Conservation (phyloP, 2,113 vertebrate genomes). For the Corythornis cristatus region DNA sequence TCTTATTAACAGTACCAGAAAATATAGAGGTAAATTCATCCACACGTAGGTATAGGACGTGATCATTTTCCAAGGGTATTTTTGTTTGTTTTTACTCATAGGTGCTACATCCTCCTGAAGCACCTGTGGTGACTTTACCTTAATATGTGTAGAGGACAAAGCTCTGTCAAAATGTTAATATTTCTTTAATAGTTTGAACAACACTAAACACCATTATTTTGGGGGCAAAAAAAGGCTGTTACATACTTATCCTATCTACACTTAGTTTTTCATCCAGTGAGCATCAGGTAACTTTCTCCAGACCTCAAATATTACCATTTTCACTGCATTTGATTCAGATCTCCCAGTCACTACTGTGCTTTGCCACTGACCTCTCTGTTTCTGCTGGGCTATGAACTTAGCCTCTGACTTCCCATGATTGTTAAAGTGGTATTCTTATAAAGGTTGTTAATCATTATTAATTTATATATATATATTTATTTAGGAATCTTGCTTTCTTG, state of each 20-base stretch:
- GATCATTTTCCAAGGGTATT: background rate
- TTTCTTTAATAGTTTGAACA: background rate
- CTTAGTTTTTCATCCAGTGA: background rate
- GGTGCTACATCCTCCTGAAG: background rate
- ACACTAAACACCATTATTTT: background rate
- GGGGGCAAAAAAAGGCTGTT: background rate
- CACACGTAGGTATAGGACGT: background rate
- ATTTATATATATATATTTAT: background rate
- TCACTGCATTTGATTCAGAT: background rate
- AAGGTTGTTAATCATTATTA: background rate
- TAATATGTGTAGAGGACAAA: background rate
- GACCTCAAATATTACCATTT: background rate
- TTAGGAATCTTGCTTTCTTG: background rate
- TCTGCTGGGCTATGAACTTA: background rate
- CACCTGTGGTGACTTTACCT: background rate
- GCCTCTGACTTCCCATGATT: background rate
- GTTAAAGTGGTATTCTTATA: background rate
- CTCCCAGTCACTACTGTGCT: background rate
- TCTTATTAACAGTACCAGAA: slow-evolving; percentile 87
- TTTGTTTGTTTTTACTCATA: background rate
- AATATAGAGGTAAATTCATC: slow-evolving; percentile 85
- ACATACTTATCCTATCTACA: background rate
- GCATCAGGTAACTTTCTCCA: background rate
- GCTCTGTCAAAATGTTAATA: background rate
- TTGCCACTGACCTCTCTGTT: background rate